Base-by-base conservation (phyloP, 1,140 invertebrate species). In the Eriosoma lanigerum region DNA sequence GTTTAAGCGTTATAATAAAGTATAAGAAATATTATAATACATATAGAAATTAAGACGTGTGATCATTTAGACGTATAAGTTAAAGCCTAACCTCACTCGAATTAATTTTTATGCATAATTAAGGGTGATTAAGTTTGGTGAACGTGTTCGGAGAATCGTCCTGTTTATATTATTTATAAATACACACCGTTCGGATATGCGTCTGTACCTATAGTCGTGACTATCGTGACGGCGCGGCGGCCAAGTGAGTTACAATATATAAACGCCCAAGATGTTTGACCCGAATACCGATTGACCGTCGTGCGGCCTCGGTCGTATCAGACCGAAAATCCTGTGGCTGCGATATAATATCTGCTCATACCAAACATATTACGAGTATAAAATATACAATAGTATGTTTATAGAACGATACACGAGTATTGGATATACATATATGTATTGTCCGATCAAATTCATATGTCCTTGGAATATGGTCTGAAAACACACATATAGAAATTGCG, bases 251-350 rank as follows among this genome's bases (percentile, higher is more conserved):
- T 75, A 52, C 52, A n/a, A n/a, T n/a, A n/a, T 75, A 58, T 75
- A 58, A 58, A 75, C 72, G 72, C 32, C 54, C 72, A 19, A 75
- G 52, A 75, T 38, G 72, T 56, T 44, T 75, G 72, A 75, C 72
- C 72, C 72, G 72, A 75, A 75, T 75, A 75, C 72, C 72, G 24
- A 75, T 75, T 75, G 72, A 56, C 72, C 72, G 72, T 75, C 72
- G 50, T 75, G 72, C 54, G n/a, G 52, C 52, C 72, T 38, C n/a
- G 19, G 72, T 44, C 54, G 72, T 75, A 75, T 75, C 72, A 17
- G 32, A 56, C 50, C 48, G 17, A 72, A 72, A 52, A 72, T 72
- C 68, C 68, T 29, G 24, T 72, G 32, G 32, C 68, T 21, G 26
- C n/a, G 8, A 38, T 8, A 38, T 38, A 38, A 38, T 38, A 38